These are phyloP conservation scores for Spermophilus dauricus DNA, from an alignment of 2,113 vertebrate species.

Conservation along the genomic window DNA sequence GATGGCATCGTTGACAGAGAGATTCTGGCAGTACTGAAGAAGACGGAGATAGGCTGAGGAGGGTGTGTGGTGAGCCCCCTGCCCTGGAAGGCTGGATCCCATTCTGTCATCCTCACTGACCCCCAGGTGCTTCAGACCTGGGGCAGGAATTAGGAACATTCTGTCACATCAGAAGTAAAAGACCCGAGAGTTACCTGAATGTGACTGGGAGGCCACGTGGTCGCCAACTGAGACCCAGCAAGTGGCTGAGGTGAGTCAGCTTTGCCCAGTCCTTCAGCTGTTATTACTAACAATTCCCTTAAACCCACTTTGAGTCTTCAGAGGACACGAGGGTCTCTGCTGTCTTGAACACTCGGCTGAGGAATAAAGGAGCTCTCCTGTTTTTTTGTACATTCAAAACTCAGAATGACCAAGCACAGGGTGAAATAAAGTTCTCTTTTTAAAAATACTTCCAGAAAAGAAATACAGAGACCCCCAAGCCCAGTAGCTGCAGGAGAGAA, in stretches of 20 bases:
- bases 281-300: background rate
- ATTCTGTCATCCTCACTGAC: background rate
- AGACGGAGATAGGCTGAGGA: background rate
- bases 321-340: background rate
- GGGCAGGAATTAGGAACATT: conserved; percentile 5
- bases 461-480: background rate
- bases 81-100: background rate
- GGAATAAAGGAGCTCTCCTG: background rate
- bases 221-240: too few relatives aligned
- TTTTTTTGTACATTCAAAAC: background rate
- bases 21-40: background rate
- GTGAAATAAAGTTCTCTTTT: background rate
- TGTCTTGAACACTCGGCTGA: background rate
- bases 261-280: background rate
- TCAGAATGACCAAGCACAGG: background rate
- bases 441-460: background rate
- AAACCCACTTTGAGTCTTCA: background rate
- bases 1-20: background rate
- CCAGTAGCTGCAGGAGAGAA: background rate
- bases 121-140: background rate
- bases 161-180: background rate
- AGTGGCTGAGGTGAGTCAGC: background rate
- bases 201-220: background rate
- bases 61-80: too few relatives aligned
- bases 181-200: background rate